These are phyloP conservation scores for Choreutis nemorana DNA, from an alignment of 2,888 invertebrate species.

Conservation along the genomic window DNA sequence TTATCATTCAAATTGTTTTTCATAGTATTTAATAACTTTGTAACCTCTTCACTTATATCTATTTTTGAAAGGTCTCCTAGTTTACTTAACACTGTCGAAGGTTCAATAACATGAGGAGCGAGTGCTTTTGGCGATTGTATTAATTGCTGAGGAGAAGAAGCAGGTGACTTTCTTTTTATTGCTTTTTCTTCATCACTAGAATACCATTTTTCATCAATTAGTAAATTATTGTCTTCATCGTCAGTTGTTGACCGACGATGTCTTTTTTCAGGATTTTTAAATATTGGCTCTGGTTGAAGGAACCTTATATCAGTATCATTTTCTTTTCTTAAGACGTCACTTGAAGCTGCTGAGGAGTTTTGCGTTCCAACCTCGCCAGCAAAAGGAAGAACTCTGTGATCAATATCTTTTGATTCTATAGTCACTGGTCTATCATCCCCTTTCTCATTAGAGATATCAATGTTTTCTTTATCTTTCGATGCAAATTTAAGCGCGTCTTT, in stretches of 20 bases:
- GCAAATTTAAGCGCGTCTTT: slow-evolving; percentile 62
- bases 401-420: slow-evolving; percentile 50
- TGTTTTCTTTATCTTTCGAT: slow-evolving; percentile 54
- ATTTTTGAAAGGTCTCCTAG: slow-evolving; percentile 76
- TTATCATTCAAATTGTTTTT: slow-evolving; percentile 52
- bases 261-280: slow-evolving; percentile 50
- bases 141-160: slow-evolving; percentile 32
- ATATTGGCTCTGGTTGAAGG: slow-evolving; percentile 51
- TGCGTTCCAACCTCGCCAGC: slow-evolving; percentile 32
- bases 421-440: slow-evolving; percentile 34
- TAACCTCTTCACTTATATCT: slow-evolving; percentile 77
- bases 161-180: slow-evolving; percentile 41
- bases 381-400: slow-evolving; percentile 57
- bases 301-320: slow-evolving; percentile 57
- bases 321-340: slow-evolving; percentile 26
- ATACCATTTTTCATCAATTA: slow-evolving; percentile 76
- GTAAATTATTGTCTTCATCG: slow-evolving; percentile 66
- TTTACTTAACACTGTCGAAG: slow-evolving; percentile 64
- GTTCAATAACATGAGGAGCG: slow-evolving; percentile 62
- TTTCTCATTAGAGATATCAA: slow-evolving; percentile 45
- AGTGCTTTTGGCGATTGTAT: slow-evolving; percentile 31
- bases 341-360: slow-evolving; percentile 20
- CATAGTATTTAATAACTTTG: slow-evolving; percentile 72
- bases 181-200: slow-evolving; percentile 80
- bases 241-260: slow-evolving; percentile 60